Evolutionary conservation across 2,888 invertebrate genomes (phyloP).

Genomic region (Hyposoter dolosus): DNA sequence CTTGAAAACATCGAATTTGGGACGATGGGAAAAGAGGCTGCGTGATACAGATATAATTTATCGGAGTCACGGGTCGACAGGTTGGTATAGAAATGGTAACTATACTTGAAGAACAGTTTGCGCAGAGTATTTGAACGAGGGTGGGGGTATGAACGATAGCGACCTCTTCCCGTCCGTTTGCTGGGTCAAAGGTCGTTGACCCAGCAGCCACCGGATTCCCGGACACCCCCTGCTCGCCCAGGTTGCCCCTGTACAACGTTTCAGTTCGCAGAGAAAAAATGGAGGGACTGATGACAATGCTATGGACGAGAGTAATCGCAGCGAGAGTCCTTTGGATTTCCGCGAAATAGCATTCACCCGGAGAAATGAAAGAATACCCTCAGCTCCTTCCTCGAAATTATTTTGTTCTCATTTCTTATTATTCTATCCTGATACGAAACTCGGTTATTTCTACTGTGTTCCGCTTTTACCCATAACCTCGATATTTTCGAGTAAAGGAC

Average conservation of each 20-base stretch:
- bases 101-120: conserved; percentile 75
- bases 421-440: conserved; percentile 3
- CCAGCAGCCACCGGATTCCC: conserved; percentile 71
- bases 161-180: conserved; percentile 70
- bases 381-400: conserved; percentile 3
- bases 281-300: conserved; percentile 9
- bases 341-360: conserved; percentile 64
- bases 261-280: not conserved
- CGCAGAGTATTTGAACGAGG: conserved; percentile 61
- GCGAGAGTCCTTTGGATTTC: conserved; percentile 72
- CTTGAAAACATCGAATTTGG: not conserved
- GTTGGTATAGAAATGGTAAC: conserved; percentile 75
- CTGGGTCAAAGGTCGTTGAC: conserved; percentile 84
- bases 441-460: conserved; percentile 17
- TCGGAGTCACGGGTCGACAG: conserved; percentile 72
- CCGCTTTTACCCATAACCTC: conserved; percentile 45
- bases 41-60: conserved; percentile 54
- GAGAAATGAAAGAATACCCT: conserved; percentile 25
- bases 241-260: conserved; percentile 29
- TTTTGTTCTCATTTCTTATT: conserved; percentile 21
- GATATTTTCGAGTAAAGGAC: conserved; percentile 23
- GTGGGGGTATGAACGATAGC: conserved; percentile 70
- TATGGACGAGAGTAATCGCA: conserved; percentile 44
- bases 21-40: not conserved
- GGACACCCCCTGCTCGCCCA: conserved; percentile 65